Conservation (phyloP, 2,797 vertebrate genomes). For the Yasuhikotakia modesta region DNA sequence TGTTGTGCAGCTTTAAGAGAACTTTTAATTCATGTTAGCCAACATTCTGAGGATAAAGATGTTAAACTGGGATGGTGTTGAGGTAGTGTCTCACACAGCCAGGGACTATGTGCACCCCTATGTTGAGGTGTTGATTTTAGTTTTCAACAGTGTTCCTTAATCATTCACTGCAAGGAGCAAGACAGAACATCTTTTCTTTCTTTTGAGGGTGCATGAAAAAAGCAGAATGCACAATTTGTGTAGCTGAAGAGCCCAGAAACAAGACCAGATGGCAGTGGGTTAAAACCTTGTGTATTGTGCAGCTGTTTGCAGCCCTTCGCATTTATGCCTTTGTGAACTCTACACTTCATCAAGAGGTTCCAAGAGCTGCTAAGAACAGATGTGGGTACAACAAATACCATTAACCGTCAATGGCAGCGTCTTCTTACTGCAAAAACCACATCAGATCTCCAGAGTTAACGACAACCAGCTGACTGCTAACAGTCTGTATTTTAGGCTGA, state of each 20-base stretch:
- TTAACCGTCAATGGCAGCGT: constrained; percentile 17
- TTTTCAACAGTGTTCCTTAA: neutral
- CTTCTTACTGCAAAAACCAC: constrained; percentile 31
- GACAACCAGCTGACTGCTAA: constrained; percentile 38
- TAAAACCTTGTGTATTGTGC: constrained; percentile 30
- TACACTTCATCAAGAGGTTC: constrained; percentile 7
- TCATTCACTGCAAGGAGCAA: neutral
- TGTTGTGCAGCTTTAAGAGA: neutral
- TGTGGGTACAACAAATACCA: constrained; percentile 40
- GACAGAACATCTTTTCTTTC: constrained; percentile 3
- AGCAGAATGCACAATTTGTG: neutral
- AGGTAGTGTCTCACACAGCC: too few relatives aligned
- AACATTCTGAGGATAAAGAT: too few relatives aligned
- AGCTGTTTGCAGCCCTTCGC: constrained; percentile 35
- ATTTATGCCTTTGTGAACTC: constrained; percentile 20
- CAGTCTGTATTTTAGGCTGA: constrained; percentile 27
- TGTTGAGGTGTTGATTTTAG: too few relatives aligned
- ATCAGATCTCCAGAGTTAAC: constrained; percentile 27
- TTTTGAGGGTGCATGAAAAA: neutral
- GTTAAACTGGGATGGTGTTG: too few relatives aligned
- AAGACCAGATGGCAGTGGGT: constrained; percentile 40
- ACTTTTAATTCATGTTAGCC: too few relatives aligned
- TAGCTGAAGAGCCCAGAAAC: constrained; percentile 9
- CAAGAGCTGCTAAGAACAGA: constrained; percentile 17
- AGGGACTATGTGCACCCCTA: too few relatives aligned